A percentile compares a stretch with the other conserved stretches of the same genome.
These are phyloP conservation scores for Peromyscus leucopus DNA, from an alignment of 2,113 vertebrate genomes.

Conservation along the genomic window DNA sequence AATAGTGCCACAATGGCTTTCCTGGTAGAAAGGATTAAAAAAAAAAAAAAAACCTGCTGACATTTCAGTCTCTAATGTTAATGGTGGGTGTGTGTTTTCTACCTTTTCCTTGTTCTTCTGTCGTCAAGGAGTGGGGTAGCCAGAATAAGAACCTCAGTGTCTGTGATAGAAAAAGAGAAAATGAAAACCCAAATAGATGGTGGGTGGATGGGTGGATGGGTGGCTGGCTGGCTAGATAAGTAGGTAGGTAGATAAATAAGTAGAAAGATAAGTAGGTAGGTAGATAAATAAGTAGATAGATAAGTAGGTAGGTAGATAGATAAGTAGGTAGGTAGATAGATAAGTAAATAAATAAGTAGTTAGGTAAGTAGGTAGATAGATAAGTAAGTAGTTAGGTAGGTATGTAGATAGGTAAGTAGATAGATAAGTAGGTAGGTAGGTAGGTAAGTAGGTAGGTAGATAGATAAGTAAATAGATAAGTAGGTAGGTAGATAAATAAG, in stretches of 20 bases:
- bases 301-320: neutral
- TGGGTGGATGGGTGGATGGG: neutral
- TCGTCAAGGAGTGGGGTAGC: neutral
- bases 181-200: conserved; percentile 25
- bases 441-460: no score
- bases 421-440: no score
- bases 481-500: no score
- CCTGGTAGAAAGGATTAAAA: conserved; percentile 77
- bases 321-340: neutral
- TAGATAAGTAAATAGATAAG: no score
- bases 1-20: conserved; percentile 60
- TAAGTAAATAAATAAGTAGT: no score
- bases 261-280: neutral
- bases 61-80: conserved; percentile 63
- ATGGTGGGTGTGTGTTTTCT: neutral
- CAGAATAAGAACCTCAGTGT: neutral
- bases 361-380: no score
- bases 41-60: conserved; percentile 72
- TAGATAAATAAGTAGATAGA: neutral
- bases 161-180: neutral
- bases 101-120: neutral
- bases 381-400: no score
- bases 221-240: neutral
- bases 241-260: neutral
- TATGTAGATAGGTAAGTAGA: no score